A percentile compares a stretch with the other conserved stretches of the same genome.
Conservation (phyloP, 1,140 invertebrate species). For the Brachionus plicatilis region DNA sequence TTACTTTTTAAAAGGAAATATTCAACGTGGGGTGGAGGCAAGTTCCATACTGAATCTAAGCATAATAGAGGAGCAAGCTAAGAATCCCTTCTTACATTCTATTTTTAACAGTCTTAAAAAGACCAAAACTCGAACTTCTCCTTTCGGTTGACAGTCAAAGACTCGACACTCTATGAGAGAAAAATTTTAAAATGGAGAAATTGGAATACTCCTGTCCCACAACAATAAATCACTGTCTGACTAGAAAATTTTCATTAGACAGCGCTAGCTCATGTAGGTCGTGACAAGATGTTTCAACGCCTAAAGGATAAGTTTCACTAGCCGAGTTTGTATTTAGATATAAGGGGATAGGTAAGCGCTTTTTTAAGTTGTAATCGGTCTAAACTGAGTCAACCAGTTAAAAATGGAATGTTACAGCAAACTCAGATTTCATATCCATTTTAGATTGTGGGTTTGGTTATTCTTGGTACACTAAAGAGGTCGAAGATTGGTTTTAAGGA, state of each 20-base stretch:
- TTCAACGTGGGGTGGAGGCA: neutral
- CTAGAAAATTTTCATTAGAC: neutral
- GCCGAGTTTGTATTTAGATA: neutral
- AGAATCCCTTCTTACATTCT: neutral
- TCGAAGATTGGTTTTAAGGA: conserved; percentile 45
- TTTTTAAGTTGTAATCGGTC: conserved; percentile 25
- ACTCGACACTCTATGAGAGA: neutral
- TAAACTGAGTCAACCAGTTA: neutral
- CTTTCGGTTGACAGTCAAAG: neutral
- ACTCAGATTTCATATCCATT: neutral
- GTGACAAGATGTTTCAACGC: neutral
- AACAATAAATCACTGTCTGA: neutral
- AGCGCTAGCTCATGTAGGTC: neutral
- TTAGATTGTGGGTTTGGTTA: conserved; percentile 41
- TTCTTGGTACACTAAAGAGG: conserved; percentile 42
- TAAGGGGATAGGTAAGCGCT: neutral
- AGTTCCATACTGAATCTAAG: neutral
- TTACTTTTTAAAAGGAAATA: neutral
- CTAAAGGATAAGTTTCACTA: conserved; percentile 3
- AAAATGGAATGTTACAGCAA: conserved; percentile 1
- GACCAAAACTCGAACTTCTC: neutral
- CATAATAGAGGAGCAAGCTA: neutral
- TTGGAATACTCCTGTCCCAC: too few relatives aligned
- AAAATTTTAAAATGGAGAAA: too few relatives aligned
- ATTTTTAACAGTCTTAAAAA: neutral